Evolutionary conservation across 2,888 invertebrate species (phyloP).

Genomic region (Lamellibrachia satsuma): DNA sequence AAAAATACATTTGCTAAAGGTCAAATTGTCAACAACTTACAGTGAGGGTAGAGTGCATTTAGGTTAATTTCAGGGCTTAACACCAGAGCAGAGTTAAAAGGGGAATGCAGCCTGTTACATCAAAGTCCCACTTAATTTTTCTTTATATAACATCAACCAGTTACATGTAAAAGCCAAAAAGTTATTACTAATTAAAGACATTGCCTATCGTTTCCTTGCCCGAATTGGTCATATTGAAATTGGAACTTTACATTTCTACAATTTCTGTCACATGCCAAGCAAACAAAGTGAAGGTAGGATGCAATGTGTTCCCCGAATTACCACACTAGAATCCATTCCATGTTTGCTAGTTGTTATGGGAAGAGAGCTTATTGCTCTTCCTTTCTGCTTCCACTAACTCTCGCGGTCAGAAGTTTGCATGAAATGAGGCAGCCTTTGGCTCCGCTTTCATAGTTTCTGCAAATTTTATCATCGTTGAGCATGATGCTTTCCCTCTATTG

Average conservation of each 20-base stretch:
- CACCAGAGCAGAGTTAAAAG: background rate
- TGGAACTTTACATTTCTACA: too few species aligned
- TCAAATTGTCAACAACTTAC: too few species aligned
- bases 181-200: too few species aligned
- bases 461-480: background rate
- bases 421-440: background rate
- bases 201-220: too few species aligned
- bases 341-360: background rate
- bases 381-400: background rate
- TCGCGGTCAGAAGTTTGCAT: background rate
- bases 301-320: background rate
- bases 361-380: background rate
- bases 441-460: background rate
- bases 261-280: too few species aligned
- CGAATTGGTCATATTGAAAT: too few species aligned
- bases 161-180: too few species aligned
- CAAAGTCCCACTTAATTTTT: too few species aligned
- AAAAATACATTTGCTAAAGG: too few species aligned
- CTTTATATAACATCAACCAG: too few species aligned
- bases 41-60: too few species aligned
- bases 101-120: too few species aligned
- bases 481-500: background rate
- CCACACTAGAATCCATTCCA: background rate
- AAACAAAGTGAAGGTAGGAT: background rate
- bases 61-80: background rate